Evolutionary conservation across 1,140 invertebrate species (phyloP).

Genomic region (Zaprionus nigranus): DNA sequence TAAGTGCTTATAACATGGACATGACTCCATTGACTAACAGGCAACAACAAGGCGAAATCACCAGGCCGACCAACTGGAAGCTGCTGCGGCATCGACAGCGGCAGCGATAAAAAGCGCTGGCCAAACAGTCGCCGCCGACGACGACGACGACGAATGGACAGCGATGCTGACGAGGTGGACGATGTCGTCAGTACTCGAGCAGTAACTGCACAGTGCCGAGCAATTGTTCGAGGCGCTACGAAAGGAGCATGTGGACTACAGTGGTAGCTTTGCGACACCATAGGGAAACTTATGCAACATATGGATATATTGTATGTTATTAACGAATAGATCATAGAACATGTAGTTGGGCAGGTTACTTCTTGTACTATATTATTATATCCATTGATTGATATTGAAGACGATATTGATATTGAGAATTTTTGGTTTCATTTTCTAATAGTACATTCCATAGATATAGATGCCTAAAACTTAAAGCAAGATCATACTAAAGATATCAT

Average conservation of each 20-base stretch:
- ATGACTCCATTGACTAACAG: slow-evolving; percentile 78
- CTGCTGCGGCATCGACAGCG: slow-evolving; percentile 23
- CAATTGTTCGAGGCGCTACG: neutral
- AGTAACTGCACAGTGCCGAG: neutral
- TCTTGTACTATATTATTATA: too few relatives aligned
- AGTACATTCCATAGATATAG: too few relatives aligned
- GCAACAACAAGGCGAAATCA: slow-evolving; percentile 35
- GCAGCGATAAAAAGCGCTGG: slow-evolving; percentile 35
- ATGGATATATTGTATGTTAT: too few relatives aligned
- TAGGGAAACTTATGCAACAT: neutral
- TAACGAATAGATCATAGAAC: too few relatives aligned
- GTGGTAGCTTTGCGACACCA: neutral
- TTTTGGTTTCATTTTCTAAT: too few relatives aligned
- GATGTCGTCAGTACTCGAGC: neutral
- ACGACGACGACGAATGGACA: slow-evolving; percentile 50
- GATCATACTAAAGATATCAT: too few relatives aligned
- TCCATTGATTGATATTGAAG: too few relatives aligned
- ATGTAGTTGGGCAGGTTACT: too few relatives aligned
- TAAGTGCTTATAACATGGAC: slow-evolving; percentile 82
- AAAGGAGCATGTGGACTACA: neutral
- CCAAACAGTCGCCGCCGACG: slow-evolving; percentile 30
- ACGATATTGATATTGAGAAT: too few relatives aligned
- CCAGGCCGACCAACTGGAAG: slow-evolving; percentile 21
- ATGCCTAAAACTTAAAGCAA: too few relatives aligned
- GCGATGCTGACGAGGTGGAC: slow-evolving; percentile 25